Percentiles rank a stretch among this genome's conserved stretches.
Conservation (phyloP, 1,140 invertebrate genomes). For the Vanessa tameamea region DNA sequence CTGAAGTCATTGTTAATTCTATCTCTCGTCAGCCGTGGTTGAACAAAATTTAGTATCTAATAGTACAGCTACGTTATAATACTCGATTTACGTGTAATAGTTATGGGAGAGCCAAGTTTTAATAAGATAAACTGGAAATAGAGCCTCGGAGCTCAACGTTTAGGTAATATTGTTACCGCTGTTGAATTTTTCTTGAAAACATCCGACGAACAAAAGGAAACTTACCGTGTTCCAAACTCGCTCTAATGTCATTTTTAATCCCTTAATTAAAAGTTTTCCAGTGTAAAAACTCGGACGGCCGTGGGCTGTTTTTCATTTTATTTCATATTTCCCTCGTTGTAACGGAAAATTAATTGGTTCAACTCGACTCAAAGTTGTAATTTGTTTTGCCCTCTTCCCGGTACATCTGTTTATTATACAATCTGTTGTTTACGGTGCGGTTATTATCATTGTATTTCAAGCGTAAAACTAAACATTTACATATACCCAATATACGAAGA, state of each 20-base stretch:
- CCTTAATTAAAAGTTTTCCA: conserved; percentile 79
- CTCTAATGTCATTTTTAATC: conserved; percentile 80
- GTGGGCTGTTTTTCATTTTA: conserved; percentile 76
- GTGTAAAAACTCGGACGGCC: conserved; percentile 64
- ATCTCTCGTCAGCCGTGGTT: no score
- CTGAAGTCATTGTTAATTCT: no score
- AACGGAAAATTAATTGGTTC: conserved; percentile 79
- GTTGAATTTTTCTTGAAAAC: conserved; percentile 50
- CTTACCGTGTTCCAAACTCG: conserved; percentile 70
- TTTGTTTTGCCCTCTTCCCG: conserved; percentile 68
- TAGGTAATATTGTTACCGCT: conserved; percentile 40
- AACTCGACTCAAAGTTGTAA: conserved; percentile 75
- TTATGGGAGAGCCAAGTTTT: conserved; percentile 38
- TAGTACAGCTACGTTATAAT: background rate
- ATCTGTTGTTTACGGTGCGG: conserved; percentile 58
- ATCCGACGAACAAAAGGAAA: conserved; percentile 63
- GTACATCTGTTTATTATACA: conserved; percentile 69
- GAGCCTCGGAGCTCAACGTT: conserved; percentile 33
- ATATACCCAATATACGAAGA: no score
- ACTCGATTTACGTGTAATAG: background rate
- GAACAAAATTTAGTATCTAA: background rate
- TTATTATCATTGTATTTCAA: conserved; percentile 51
- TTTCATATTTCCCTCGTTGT: conserved; percentile 75
- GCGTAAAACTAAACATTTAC: background rate
- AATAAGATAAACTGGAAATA: conserved; percentile 44